phyloP scores from a whole-genome alignment of 2,888 invertebrate genomes.

The Heliconius ethilla region DNA sequence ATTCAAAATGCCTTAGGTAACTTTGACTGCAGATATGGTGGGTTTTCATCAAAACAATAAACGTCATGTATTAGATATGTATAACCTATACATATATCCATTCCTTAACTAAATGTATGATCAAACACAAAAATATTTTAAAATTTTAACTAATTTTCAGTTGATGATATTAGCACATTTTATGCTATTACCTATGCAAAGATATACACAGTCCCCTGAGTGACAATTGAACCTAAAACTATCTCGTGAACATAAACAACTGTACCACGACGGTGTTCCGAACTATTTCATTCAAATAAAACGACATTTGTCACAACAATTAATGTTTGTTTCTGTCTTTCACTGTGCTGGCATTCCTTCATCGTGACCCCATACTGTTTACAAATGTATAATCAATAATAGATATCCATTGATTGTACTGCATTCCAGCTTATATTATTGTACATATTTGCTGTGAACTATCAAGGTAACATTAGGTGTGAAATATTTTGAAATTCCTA shows the following conservation, averaged over 20 bases:
- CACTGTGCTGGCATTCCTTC: constrained; percentile 44
- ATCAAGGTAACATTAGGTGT: not conserved
- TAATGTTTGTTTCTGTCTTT: constrained; percentile 37
- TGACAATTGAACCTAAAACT: not conserved
- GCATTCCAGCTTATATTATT: constrained; percentile 53
- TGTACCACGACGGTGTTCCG: not conserved
- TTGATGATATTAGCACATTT: no score
- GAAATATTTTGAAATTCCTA: no score
- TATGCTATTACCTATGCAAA: no score
- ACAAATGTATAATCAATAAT: constrained; percentile 42
- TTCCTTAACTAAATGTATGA: no score
- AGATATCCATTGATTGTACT: constrained; percentile 51
- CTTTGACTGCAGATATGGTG: no score
- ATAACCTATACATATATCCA: no score
- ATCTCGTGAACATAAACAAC: not conserved
- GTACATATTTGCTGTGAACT: not conserved
- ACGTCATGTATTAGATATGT: no score
- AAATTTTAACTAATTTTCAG: no score
- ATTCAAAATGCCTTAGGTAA: no score
- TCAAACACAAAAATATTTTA: no score
- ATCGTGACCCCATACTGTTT: constrained; percentile 46
- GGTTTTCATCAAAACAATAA: no score
- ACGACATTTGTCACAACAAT: constrained; percentile 6
- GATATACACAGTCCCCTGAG: no score
- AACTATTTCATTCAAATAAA: not conserved